Conservation (phyloP, 2,888 invertebrate genomes). For the Baccha elongata region DNA sequence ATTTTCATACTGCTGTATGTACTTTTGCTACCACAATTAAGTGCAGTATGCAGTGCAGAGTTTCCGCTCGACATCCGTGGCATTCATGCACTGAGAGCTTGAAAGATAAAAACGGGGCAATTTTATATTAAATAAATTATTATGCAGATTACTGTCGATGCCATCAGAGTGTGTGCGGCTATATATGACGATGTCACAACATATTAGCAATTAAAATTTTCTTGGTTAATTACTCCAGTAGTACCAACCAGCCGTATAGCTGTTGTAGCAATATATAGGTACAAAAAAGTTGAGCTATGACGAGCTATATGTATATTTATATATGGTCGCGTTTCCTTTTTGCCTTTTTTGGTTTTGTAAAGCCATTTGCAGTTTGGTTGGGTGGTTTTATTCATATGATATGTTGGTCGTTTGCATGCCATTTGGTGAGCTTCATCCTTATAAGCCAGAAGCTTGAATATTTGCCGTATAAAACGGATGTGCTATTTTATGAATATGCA, state of each 20-base stretch:
- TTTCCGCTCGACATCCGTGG: slow-evolving; percentile 64
- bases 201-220: slow-evolving; percentile 82
- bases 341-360: slow-evolving; percentile 23
- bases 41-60: slow-evolving; percentile 58
- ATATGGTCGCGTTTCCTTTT: slow-evolving; percentile 53
- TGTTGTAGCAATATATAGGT: not conserved
- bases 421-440: slow-evolving; percentile 30
- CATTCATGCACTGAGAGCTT: slow-evolving; percentile 43
- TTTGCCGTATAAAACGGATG: slow-evolving; percentile 55
- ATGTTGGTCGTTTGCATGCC: slow-evolving; percentile 17
- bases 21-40: slow-evolving; percentile 47
- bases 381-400: slow-evolving; percentile 37
- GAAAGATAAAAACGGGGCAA: slow-evolving; percentile 59
- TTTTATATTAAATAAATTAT: slow-evolving; percentile 71
- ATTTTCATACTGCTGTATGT: slow-evolving; percentile 15
- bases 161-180: slow-evolving; percentile 31
- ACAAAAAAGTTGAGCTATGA: slow-evolving; percentile 35
- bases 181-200: slow-evolving; percentile 76
- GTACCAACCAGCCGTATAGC: slow-evolving; percentile 40
- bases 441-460: slow-evolving; percentile 35
- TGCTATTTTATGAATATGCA: slow-evolving; percentile 76
- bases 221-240: slow-evolving; percentile 81
- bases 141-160: slow-evolving; percentile 68
- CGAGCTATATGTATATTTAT: no score
- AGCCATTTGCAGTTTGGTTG: slow-evolving; percentile 48